Percentiles rank a stretch among this genome's conserved stretches.
Conservation (phyloP, 2,888 invertebrate species). For the Eupithecia pulchellata region DNA sequence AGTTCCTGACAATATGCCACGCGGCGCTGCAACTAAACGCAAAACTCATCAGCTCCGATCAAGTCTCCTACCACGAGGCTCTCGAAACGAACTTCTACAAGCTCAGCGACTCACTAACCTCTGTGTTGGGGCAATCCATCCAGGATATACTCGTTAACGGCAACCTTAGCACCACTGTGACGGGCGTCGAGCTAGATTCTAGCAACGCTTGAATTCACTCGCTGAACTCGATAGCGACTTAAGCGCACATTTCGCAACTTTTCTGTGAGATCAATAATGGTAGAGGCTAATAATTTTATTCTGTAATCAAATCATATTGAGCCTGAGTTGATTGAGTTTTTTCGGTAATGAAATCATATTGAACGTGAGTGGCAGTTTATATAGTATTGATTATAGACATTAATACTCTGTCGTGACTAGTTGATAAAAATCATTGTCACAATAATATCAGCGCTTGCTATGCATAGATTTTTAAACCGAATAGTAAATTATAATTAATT, state of each 20-base stretch:
- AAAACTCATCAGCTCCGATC: constrained; percentile 94
- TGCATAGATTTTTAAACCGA: not conserved
- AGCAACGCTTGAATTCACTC: constrained; percentile 88
- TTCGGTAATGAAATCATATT: too few species aligned
- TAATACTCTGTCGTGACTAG: not conserved
- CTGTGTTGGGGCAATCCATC: constrained; percentile 90
- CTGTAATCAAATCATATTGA: not conserved
- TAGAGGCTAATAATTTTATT: not conserved
- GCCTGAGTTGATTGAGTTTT: too few species aligned
- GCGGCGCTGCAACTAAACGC: constrained; percentile 95
- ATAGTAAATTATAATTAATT: not conserved
- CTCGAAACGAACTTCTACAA: constrained; percentile 94
- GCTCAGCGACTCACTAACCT: constrained; percentile 91
- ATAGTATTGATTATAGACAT: too few species aligned
- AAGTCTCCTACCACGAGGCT: constrained; percentile 96
- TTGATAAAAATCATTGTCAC: not conserved
- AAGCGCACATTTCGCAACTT: not conserved
- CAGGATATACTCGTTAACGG: constrained; percentile 88
- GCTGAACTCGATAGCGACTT: not conserved
- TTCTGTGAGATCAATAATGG: not conserved
- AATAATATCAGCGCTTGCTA: not conserved
- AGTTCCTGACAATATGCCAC: constrained; percentile 95
- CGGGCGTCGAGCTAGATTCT: constrained; percentile 91
- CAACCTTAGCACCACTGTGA: constrained; percentile 92
- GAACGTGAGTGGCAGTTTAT: too few species aligned